Evolutionary conservation across 2,888 invertebrate genomes (phyloP), one percentile per base, ranked within the genome.

Genomic region (Diaprepes abbreviatus): DNA sequence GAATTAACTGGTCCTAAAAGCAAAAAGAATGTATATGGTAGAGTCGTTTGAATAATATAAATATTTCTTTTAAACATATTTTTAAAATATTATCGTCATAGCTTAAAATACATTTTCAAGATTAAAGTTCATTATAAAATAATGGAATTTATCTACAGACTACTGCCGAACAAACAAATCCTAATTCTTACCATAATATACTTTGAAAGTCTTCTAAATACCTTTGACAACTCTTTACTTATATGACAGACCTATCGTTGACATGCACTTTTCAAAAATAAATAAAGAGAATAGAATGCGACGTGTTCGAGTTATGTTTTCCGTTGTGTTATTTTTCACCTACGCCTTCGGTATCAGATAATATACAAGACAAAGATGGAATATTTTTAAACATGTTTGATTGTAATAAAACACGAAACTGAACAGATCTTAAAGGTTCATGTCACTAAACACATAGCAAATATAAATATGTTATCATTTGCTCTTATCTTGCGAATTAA

Each of bases 171-270:
- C 24, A 48, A 48, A 48, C 5, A 38, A 16, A 16, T 38, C 38
- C 14, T 17, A 9, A 43, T 50, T 28, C 48, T 50, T 50, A 50
- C 48, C 48, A 50, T 50, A 5, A n/a, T 28, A 50, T 21, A 50
- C 14, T 19, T 50, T 5, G 7, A 50, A 50, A 50, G 7, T 28
- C 28, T 28, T 14, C 28, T 28, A 24, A 50, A 50, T 50, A 14
- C 48, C 28, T 50, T 28, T 50, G 48, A 50, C 48, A 50, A 50
- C 48, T 14, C 5, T 28, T 9, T 16, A 0, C 28, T 28, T 21
- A 2, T 14, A 14, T 28, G 48, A 16, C 48, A 50, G 6, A 7
- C 21, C 21, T 43, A 45, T 10, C 45, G n/a, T 1, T 45, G 45
- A 45, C 48, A n/a, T 45, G 24, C 12, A 12, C 21, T 1, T 24